Percentiles rank a stretch among this genome's conserved stretches.
phyloP scores from a whole-genome alignment of 2,888 invertebrate species.

The Drosophila mettleri region DNA sequence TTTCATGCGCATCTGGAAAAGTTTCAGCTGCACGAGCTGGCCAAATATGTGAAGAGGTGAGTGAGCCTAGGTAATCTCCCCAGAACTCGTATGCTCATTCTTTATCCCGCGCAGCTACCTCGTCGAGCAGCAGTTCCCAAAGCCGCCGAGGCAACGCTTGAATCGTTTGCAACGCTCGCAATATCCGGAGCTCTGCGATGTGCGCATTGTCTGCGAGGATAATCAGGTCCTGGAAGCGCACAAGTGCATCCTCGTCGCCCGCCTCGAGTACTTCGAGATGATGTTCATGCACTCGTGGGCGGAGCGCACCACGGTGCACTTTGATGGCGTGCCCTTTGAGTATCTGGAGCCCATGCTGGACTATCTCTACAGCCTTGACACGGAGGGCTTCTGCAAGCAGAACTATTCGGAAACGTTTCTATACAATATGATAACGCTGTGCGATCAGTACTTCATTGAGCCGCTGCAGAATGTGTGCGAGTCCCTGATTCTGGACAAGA shows the following conservation, averaged over 20 bases:
- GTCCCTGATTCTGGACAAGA: conserved; percentile 87
- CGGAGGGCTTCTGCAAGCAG: conserved; percentile 87
- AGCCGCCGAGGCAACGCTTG: conserved; percentile 67
- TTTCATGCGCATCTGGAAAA: conserved; percentile 76
- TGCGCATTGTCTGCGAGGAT: conserved; percentile 87
- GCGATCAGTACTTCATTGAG: conserved; percentile 92
- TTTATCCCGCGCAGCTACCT: conserved; percentile 46
- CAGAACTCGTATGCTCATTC: not conserved
- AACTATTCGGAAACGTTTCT: conserved; percentile 89
- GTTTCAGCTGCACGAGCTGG: conserved; percentile 80
- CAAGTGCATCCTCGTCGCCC: conserved; percentile 91
- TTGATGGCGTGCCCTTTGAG: conserved; percentile 82
- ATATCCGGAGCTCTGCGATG: conserved; percentile 87
- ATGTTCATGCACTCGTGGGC: conserved; percentile 93
- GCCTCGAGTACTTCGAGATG: conserved; percentile 93
- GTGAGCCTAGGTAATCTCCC: no score
- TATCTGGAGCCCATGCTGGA: conserved; percentile 89
- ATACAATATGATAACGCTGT: conserved; percentile 90
- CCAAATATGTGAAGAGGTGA: conserved; percentile 76
- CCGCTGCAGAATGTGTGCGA: conserved; percentile 91
- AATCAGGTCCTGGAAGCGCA: conserved; percentile 88
- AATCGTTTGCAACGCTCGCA: conserved; percentile 85
- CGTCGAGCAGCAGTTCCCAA: conserved; percentile 55
- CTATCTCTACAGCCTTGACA: conserved; percentile 90
- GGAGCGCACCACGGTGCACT: conserved; percentile 77